Percentiles rank a stretch among this genome's conserved stretches.
phyloP scores from a whole-genome alignment of 2,888 invertebrate species.

The Limnephilus auricula region DNA sequence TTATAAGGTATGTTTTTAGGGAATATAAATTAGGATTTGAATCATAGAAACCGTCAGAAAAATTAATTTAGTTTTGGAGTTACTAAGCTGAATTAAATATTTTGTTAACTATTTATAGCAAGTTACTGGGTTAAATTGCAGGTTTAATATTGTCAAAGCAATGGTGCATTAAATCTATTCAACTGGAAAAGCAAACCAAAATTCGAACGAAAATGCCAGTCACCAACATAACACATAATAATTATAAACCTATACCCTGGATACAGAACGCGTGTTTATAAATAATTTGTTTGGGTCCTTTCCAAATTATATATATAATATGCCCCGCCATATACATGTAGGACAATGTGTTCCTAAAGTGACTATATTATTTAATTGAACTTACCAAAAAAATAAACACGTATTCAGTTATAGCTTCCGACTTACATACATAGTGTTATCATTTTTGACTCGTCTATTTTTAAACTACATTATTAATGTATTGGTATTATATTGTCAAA shows the following conservation, averaged over 20 bases:
- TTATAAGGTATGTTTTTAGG: no score
- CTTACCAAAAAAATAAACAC: no score
- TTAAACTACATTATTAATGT: no score
- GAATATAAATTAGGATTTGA: no score
- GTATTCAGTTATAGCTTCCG: no score
- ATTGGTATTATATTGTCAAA: no score
- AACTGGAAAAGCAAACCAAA: background rate
- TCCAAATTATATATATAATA: constrained; percentile 33
- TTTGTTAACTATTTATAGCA: no score
- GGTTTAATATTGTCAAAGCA: background rate
- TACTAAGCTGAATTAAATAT: no score
- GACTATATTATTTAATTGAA: background rate
- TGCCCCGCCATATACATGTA: background rate
- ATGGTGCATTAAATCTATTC: background rate
- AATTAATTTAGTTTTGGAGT: no score
- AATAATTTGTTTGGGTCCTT: constrained; percentile 29
- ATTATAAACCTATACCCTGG: background rate
- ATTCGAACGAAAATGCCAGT: background rate
- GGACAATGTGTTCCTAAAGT: background rate
- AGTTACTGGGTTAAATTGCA: background rate
- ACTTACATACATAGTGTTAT: no score
- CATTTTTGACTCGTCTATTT: no score
- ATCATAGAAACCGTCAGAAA: no score
- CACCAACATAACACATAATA: background rate
- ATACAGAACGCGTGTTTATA: constrained; percentile 25